Base-by-base conservation (phyloP, 2,113 vertebrate species). In the Nipponia nippon region DNA sequence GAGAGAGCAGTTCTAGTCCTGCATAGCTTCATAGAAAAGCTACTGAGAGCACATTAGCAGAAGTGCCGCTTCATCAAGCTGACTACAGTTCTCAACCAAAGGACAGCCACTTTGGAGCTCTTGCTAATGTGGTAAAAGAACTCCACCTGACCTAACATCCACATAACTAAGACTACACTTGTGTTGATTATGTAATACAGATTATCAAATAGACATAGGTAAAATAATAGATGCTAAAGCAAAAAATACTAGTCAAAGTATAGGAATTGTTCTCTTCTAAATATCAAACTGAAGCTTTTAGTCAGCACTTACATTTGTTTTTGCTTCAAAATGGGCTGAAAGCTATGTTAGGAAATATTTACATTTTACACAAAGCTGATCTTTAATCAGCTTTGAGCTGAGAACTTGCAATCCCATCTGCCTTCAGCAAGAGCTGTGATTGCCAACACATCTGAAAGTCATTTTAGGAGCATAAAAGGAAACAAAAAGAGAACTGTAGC, bases 321-420 rank as follows among this genome's bases (percentile, higher is more conserved):
- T 84, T 61, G 11, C 34, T 81, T 84, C 87, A 87, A 72, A 93
- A 78, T 13, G 44, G 16, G 16, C 27, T 94, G 75, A 92, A 69
- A 88, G 25, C 13, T 90, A 38, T 18, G 25, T 38, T 76, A 89
- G 80, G 70, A 88, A 96, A 96, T 90, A 85, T 94, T 96, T 87
- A 91, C 8, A 29, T 94, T 91, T 94, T 63, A 91, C 77, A 76
- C 21, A 69, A 82, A 94, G 30, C 40, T 65, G 58, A 73, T 85
- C 66, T 87, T 85, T 88, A 94, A 93, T 95, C 65, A 93, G 36
- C 52, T 92, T 79, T 65, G 44, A 82, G 69, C 83, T 36, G 56
- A 89, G 53, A 19, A 56, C 49, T 82, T 89, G 44, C 34, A 61
- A 81, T 67, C 73, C 34, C 44, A 87, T 30, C 40, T 61, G 73